Evolutionary conservation across 2,113 vertebrate genomes (phyloP).

Genomic region (Chitala chitala): DNA sequence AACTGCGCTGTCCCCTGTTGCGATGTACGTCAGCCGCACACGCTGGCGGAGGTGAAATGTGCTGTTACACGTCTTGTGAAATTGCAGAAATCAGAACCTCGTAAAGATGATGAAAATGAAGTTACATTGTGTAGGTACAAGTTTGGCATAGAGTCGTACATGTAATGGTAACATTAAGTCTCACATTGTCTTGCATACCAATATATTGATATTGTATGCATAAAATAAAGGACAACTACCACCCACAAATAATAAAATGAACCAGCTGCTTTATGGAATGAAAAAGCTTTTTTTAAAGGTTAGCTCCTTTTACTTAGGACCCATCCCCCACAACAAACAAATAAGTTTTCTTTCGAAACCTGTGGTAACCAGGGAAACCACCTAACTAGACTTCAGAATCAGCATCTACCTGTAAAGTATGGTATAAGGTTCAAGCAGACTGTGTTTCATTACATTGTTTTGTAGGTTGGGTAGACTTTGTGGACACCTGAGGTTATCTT

Average conservation of each 20-base stretch:
- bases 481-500: too few species aligned
- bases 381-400: neutral
- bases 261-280: neutral
- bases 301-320: neutral
- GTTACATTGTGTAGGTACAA: neutral
- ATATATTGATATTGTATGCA: neutral
- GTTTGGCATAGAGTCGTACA: too few species aligned
- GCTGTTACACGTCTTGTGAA: too few species aligned
- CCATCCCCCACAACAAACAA: constrained; percentile 18
- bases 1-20: too few species aligned
- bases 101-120: neutral
- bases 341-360: constrained; percentile 13
- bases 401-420: neutral
- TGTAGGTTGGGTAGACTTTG: neutral
- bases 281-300: neutral
- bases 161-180: too few species aligned
- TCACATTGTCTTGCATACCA: too few species aligned
- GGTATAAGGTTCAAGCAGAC: too few species aligned
- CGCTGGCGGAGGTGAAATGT: too few species aligned
- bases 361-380: neutral
- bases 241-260: neutral
- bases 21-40: too few species aligned
- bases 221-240: neutral
- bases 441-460: neutral
- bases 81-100: too few species aligned